These are phyloP conservation scores for Centropristis striata DNA, from an alignment of 2,113 vertebrate species.

Conservation along the genomic window DNA sequence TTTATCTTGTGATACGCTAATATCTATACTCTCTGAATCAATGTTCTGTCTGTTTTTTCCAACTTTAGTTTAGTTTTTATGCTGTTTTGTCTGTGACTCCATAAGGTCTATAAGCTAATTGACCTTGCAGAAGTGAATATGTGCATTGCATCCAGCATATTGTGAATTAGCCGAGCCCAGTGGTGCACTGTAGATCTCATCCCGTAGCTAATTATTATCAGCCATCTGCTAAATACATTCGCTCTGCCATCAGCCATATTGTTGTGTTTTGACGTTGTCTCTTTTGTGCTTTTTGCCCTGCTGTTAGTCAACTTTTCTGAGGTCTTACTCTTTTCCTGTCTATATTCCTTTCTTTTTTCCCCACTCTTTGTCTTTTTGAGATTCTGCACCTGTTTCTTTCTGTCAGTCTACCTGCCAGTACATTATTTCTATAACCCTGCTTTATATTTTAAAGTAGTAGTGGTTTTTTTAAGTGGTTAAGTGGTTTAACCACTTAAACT, in stretches of 20 bases:
- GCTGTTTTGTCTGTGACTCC: not conserved
- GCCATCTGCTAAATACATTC: slow-evolving; percentile 68
- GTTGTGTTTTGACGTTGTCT: slow-evolving; percentile 19
- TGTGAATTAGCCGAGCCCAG: slow-evolving; percentile 64
- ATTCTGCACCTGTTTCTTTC: not conserved
- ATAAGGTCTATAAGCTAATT: slow-evolving; percentile 43
- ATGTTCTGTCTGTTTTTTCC: not conserved
- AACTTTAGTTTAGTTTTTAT: not conserved
- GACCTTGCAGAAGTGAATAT: slow-evolving; percentile 67
- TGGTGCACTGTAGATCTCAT: slow-evolving; percentile 61
- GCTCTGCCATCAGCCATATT: slow-evolving; percentile 41
- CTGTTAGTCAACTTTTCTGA: not conserved
- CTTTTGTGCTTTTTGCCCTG: not conserved
- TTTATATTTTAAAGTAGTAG: not conserved
- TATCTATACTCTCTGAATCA: not conserved
- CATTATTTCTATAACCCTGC: not conserved
- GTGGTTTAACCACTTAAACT: too few relatives aligned
- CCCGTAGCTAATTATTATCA: slow-evolving; percentile 72
- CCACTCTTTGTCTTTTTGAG: too few relatives aligned
- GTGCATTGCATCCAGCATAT: slow-evolving; percentile 57
- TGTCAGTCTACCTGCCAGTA: not conserved
- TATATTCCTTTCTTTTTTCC: not conserved
- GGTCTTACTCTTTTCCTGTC: not conserved
- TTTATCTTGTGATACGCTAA: not conserved
- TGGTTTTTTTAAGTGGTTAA: too few relatives aligned